Conservation (phyloP, 1,140 invertebrate genomes). For the Formica exsecta region DNA sequence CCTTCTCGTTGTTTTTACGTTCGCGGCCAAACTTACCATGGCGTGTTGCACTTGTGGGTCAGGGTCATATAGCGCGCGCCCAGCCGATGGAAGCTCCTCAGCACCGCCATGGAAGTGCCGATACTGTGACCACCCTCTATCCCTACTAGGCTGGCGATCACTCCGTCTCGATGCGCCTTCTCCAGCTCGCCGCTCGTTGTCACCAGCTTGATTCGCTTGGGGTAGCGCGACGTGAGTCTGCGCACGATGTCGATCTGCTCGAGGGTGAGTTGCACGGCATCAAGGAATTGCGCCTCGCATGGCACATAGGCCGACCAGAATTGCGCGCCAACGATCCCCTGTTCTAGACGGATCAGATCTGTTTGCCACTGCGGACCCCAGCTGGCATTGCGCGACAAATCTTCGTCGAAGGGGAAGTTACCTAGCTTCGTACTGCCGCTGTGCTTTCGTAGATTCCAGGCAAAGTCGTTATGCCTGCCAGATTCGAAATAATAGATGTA, state of each 20-base stretch:
- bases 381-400: constrained; percentile 87
- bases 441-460: constrained; percentile 93
- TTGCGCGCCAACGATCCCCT: constrained; percentile 89
- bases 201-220: constrained; percentile 86
- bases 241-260: constrained; percentile 94
- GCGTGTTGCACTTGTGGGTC: constrained; percentile 95
- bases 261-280: constrained; percentile 92
- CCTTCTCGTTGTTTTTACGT: neutral
- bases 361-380: constrained; percentile 86
- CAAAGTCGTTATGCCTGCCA: constrained; percentile 92
- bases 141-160: constrained; percentile 94
- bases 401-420: constrained; percentile 90
- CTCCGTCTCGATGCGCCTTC: constrained; percentile 91
- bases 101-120: constrained; percentile 92
- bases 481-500: neutral
- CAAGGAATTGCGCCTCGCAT: constrained; percentile 93
- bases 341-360: constrained; percentile 86
- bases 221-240: constrained; percentile 89
- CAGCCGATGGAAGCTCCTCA: constrained; percentile 93
- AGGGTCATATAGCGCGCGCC: constrained; percentile 95
- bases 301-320: constrained; percentile 97
- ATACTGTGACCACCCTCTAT: constrained; percentile 95
- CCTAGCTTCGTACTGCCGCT: constrained; percentile 90
- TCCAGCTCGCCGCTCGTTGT: constrained; percentile 89
- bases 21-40: constrained; percentile 88